Evolutionary conservation across 1,140 invertebrate genomes (phyloP).

Genomic region (Onthophagus taurus): DNA sequence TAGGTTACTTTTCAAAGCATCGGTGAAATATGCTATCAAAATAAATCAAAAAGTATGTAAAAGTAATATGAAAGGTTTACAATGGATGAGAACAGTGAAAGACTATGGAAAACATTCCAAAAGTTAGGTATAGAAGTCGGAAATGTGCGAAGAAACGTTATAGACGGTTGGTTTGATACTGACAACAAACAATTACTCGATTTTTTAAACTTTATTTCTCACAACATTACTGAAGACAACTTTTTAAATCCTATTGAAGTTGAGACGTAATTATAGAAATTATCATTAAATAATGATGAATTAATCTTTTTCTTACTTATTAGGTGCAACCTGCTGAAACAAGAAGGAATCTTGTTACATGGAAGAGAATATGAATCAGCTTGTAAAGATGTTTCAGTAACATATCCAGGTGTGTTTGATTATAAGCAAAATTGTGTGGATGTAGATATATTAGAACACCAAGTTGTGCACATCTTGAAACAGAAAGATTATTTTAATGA

Average conservation of each 20-base stretch:
- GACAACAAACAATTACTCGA: neutral
- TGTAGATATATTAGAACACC: neutral
- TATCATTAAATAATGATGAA: too few relatives aligned
- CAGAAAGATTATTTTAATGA: neutral
- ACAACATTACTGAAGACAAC: neutral
- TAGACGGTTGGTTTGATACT: neutral
- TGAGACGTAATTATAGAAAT: neutral
- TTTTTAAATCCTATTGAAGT: neutral
- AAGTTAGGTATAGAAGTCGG: neutral
- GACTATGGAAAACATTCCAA: neutral
- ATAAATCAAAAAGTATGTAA: too few relatives aligned
- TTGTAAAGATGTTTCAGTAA: neutral
- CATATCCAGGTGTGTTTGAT: neutral
- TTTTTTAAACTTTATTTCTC: neutral
- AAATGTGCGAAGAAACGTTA: neutral
- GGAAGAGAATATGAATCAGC: neutral
- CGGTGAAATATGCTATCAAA: too few relatives aligned
- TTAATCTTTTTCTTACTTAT: too few relatives aligned
- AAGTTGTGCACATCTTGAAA: neutral
- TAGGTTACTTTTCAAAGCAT: too few relatives aligned
- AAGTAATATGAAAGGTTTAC: too few relatives aligned
- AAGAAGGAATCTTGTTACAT: neutral
- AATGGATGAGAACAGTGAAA: too few relatives aligned
- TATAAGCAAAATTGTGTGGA: neutral
- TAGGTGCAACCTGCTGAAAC: neutral